These are phyloP conservation scores for Rhynchopsitta pachyrhyncha DNA, from an alignment of 2,113 vertebrate species.

Conservation along the genomic window DNA sequence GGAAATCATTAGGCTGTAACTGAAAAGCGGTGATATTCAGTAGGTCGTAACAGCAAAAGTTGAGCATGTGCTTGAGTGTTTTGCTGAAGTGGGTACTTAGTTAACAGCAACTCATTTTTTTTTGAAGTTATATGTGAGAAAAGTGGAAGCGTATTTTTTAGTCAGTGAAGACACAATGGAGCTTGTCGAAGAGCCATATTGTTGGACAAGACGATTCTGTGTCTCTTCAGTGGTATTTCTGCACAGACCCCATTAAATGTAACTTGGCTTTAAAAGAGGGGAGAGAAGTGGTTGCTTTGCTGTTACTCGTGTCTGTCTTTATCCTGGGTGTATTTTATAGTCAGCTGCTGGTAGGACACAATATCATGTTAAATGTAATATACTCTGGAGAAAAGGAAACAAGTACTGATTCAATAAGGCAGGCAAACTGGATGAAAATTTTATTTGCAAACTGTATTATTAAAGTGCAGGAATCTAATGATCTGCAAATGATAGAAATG, in stretches of 20 bases:
- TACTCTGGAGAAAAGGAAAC: slow-evolving; percentile 32
- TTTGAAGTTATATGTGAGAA: neutral
- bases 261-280: neutral
- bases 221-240: neutral
- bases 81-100: neutral
- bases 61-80: neutral
- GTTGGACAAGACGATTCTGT: neutral
- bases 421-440: slow-evolving; percentile 30
- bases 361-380: neutral
- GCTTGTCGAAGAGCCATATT: neutral
- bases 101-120: neutral
- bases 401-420: slow-evolving; percentile 17
- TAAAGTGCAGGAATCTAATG: slow-evolving; percentile 27
- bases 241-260: neutral
- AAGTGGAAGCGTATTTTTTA: neutral
- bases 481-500: slow-evolving; percentile 31
- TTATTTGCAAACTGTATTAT: slow-evolving; percentile 52
- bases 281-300: neutral
- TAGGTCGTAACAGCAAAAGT: neutral
- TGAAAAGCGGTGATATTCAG: neutral
- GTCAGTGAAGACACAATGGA: neutral
- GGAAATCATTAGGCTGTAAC: neutral
- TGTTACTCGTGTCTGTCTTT: neutral
- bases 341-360: neutral
- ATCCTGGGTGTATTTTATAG: neutral